These are phyloP conservation scores for Phainopepla nitens DNA, from an alignment of 2,113 vertebrate species.

Conservation along the genomic window DNA sequence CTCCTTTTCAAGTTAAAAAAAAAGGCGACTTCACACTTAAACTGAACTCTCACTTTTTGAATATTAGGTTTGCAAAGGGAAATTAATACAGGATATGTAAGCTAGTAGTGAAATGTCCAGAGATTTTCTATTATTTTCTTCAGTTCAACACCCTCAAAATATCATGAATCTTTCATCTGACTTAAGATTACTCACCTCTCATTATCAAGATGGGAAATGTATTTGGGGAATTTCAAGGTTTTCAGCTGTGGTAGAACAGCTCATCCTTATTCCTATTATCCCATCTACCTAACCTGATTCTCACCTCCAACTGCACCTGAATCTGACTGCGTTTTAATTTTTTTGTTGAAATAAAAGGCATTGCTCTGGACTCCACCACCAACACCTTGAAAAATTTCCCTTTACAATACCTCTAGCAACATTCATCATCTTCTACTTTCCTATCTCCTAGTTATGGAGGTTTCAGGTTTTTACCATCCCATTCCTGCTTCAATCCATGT, in stretches of 20 bases:
- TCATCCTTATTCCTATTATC: not conserved
- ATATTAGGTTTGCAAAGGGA: not conserved
- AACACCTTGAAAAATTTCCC: not conserved
- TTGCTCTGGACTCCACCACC: not conserved
- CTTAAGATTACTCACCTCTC: not conserved
- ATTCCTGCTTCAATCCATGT: not conserved
- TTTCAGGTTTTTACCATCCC: not conserved
- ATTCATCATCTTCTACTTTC: not conserved
- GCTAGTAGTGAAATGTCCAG: not conserved
- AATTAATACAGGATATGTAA: not conserved
- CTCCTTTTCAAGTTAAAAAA: not conserved
- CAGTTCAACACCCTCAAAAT: not conserved
- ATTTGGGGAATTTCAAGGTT: not conserved
- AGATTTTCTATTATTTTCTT: not conserved
- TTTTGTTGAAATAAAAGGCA: not conserved
- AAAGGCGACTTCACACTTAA: slow-evolving; percentile 54
- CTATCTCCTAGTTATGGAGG: not conserved
- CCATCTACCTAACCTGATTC: not conserved
- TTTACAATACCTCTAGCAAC: not conserved
- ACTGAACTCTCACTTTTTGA: slow-evolving; percentile 45
- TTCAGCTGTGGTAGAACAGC: not conserved
- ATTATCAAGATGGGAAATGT: not conserved
- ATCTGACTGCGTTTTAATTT: not conserved
- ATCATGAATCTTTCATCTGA: not conserved
- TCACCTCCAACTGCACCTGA: not conserved